Evolutionary conservation across 2,888 invertebrate genomes (phyloP), one percentile per base, ranked within the genome.

Genomic region (Cephus runcator): DNA sequence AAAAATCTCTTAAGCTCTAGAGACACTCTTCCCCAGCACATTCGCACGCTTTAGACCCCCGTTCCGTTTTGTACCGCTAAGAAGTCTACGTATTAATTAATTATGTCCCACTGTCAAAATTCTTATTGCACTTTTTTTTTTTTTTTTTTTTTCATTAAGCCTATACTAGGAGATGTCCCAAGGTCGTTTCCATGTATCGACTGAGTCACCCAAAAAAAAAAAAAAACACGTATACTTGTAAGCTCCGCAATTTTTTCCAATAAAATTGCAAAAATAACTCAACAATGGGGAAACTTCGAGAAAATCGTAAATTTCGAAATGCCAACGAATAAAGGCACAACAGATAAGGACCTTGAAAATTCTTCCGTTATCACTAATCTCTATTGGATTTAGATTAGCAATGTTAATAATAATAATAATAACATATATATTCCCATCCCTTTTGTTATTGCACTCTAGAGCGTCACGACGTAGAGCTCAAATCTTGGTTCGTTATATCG

Each of bases 121-220:
- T 83, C 79, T 85, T 87, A 88, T 88, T 87, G 88, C 87, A 88
- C 88, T 81, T 84, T 85, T 82, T 79, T 35, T 4, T 36, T 36
- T 81, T 81, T 84, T 85, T 82, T 79, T 35, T 4, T 36, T 36
- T 81, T 23, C 9, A 9, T 56, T 56, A 56, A 56, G 0, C 56
- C 56, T 23, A 56, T 6, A 56, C 23, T 23, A 23, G 23, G 56
- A 56, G 56, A 56, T 9, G 9, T 15, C 56, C 9, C 56, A 56
- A 56, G 56, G 23, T 56, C 56, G 23, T 56, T 56, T 23, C 9
- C 56, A 9, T 1, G 9, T 23, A 23, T 56, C 23, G 23, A 56
- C 56, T 15, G 15, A 40, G 40, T 23, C 15, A 15, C 6, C 56
- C 2, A 9, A 6, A 9, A 40, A 23, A 23, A 56, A 9, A 33